phyloP scores from a whole-genome alignment of 2,797 vertebrate genomes.

The Mycteria americana region DNA sequence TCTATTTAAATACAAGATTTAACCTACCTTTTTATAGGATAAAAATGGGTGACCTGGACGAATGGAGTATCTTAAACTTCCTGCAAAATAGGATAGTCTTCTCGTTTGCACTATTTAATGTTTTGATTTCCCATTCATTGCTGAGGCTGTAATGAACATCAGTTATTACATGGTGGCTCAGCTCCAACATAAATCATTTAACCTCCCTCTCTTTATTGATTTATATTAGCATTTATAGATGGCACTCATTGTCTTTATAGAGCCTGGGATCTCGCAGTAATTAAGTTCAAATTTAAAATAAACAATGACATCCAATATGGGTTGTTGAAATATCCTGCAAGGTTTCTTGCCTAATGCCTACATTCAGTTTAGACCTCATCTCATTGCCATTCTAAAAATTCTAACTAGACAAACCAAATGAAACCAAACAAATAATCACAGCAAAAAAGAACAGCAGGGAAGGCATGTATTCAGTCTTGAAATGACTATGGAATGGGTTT shows the following conservation, averaged over 20 bases:
- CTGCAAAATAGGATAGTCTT: not conserved
- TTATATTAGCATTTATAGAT: conserved; percentile 50
- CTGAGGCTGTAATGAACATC: not conserved
- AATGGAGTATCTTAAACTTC: not conserved
- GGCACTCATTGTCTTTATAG: conserved; percentile 46
- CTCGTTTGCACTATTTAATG: not conserved
- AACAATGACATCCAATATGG: not conserved
- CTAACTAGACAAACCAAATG: not conserved
- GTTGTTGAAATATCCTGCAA: conserved; percentile 4
- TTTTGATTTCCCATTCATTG: conserved; percentile 43
- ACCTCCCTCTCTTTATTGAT: conserved; percentile 37
- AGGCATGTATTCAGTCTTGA: not conserved
- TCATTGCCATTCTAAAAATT: conserved; percentile 1
- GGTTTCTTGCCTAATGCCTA: not conserved
- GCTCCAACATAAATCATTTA: conserved; percentile 46
- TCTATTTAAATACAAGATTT: conserved; percentile 14
- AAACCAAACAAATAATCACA: not conserved
- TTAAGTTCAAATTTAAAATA: conserved; percentile 46
- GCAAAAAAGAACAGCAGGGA: not conserved
- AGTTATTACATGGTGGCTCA: conserved; percentile 27
- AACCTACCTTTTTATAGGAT: not conserved
- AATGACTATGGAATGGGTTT: not conserved
- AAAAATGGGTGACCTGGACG: not conserved
- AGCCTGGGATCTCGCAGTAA: conserved; percentile 18
- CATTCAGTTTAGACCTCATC: not conserved